Evolutionary conservation across 2,888 invertebrate genomes (phyloP), one percentile per base, ranked within the genome.

Genomic region (Lasioglossum oenotherae): DNA sequence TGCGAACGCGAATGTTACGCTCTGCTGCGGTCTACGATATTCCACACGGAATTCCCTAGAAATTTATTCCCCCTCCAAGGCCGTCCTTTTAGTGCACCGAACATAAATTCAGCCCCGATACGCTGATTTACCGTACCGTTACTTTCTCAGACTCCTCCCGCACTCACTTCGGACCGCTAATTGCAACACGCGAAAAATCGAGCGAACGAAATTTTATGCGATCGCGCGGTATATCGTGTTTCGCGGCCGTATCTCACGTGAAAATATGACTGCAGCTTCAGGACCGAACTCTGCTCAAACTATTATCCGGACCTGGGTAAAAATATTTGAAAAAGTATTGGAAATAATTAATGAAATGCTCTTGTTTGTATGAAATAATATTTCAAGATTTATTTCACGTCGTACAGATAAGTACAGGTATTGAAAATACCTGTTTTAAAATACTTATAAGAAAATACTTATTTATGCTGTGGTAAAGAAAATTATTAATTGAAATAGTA

Each of bases 1-100:
- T 73, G 86, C 60, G 74, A 81, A 84, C 83, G 80, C 78, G 75
- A 87, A 75, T 81, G 88, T 88, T 88, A 86, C 86, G 88, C 77
- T 86, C 88, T 64, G 80, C 69, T 77, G 85, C 86, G 67, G 86
- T 71, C 77, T 64, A 76, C 80, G 75, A 78, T 75, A 78, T 72
- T 19, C 81, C 87, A 73, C 73, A 80, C 35, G 84, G 87, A 88
- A 87, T 88, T 87, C 64, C 31, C 80, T 81, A 57, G 82, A 87
- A 69, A 88, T 88, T 88, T 87, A 88, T 80, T 86, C 77, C 27
- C 81, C 74, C 67, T 74, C 74, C 80, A 57, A 74, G 72, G 74
- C 71, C 71, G 79, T 81, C 38, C 78, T 80, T 85, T 78, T 78
- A 57, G 27, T 27, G 19, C 44, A 71, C 46, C 80, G 72, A 35